Evolutionary conservation across 1,140 invertebrate species (phyloP), one percentile per base, ranked within the genome.

Genomic region (Chironomus tepperi): DNA sequence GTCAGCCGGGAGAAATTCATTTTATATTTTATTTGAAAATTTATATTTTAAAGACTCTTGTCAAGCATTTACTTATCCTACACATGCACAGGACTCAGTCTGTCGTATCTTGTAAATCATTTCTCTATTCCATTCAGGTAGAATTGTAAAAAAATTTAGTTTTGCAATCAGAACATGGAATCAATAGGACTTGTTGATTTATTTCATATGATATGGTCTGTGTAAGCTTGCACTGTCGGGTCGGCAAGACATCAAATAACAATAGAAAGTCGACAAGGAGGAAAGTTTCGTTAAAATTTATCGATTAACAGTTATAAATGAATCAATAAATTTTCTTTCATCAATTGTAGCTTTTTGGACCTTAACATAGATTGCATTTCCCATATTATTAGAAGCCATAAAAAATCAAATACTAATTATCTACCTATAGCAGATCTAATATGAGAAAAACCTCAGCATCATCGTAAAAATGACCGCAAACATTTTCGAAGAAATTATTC

Each of bases 281-380:
- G 47, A 57, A 57, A 57, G 47, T 34, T 34, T 5, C 47, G 15
- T n/a, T 57, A 57, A 57, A 57, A 57, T n/a, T 1, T 57, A 57
- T 57, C 47, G 47, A 57, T 57, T n/a, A 57, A 57, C 47, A 57
- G 47, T 57, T 57, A 57, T 57, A 57, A 57, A 57, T 57, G 47
- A 57, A 57, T 57, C 47, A 57, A 57, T 57, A 57, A 57, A 57
- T 57, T 57, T 57, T 57, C 47, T 57, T 57, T 57, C 47, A 57
- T 57, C 47, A 57, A n/a, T 15, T 15, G n/a, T 57, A n/a, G 47
- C 15, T 12, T 57, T 12, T 12, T 57, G n/a, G n/a, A n/a, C n/a
- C 15, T 57, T 57, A n/a, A 12, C 47, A 57, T 57, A 12, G 12
- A n/a, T 57, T 57, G 12, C 47, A n/a, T 57, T 57, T 57, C 47